Evolutionary conservation across 2,797 vertebrate species (phyloP).

Genomic region (Megaceryle alcyon): DNA sequence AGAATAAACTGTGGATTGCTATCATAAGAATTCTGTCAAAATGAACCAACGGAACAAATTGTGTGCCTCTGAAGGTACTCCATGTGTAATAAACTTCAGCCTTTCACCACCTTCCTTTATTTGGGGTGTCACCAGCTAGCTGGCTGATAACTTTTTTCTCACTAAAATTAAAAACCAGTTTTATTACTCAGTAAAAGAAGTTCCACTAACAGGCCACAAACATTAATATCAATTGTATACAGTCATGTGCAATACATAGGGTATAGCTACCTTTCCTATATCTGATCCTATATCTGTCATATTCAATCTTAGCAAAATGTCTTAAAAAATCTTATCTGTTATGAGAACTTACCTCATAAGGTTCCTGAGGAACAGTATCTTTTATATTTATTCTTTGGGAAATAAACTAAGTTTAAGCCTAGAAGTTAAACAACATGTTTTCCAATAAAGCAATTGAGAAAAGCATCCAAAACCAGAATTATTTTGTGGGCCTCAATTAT

Average conservation of each 20-base stretch:
- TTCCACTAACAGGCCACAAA: not conserved
- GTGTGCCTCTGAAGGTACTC: not conserved
- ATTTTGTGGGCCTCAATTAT: not conserved
- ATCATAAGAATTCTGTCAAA: not conserved
- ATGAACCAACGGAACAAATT: not conserved
- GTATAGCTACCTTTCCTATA: not conserved
- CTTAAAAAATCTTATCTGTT: not conserved
- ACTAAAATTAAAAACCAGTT: not conserved
- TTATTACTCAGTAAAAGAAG: not conserved
- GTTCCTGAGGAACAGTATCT: not conserved
- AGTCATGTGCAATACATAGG: not conserved
- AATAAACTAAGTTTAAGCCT: not conserved
- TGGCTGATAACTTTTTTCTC: not conserved
- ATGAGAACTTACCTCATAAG: not conserved
- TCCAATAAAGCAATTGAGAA: not conserved
- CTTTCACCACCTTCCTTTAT: not conserved
- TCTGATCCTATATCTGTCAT: not conserved
- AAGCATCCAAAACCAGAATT: not conserved
- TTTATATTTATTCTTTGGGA: not conserved
- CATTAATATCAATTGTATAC: not conserved
- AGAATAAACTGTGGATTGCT: slow-evolving; percentile 21
- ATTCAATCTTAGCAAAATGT: not conserved
- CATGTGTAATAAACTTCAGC: not conserved
- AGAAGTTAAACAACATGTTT: not conserved
- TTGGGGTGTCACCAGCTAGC: not conserved